Conservation (phyloP, 1,140 invertebrate species). For the Panagrolaimus sp. region DNA sequence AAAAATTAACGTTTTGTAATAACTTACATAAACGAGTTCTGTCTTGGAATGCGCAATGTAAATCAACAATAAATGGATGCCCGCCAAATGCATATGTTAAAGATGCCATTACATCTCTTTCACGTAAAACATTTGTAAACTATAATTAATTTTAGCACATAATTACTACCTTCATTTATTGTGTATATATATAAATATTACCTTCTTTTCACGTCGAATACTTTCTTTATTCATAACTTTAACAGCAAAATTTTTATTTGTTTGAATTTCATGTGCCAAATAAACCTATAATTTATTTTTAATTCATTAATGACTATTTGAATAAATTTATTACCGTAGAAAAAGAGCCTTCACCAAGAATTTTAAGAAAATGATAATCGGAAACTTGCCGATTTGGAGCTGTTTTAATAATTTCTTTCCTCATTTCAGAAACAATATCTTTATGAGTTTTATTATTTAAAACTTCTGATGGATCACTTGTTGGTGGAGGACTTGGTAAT, state of each 20-base stretch:
- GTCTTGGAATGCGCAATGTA: constrained; percentile 96
- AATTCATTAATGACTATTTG: neutral
- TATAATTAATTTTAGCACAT: neutral
- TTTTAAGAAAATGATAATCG: constrained; percentile 47
- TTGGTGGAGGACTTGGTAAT: neutral
- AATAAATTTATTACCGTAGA: constrained; percentile 69
- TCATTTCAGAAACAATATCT: neutral
- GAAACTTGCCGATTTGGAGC: constrained; percentile 27
- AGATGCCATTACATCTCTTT: constrained; percentile 75
- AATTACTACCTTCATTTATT: neutral
- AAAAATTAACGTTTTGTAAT: constrained; percentile 28
- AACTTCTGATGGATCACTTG: neutral
- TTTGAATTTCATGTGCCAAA: constrained; percentile 36
- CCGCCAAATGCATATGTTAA: constrained; percentile 53
- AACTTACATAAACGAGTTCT: constrained; percentile 74
- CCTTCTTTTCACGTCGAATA: constrained; percentile 86
- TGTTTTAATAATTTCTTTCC: neutral
- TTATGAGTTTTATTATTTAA: neutral
- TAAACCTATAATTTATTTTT: constrained; percentile 33
- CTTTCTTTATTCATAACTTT: constrained; percentile 47
- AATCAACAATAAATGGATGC: constrained; percentile 78
- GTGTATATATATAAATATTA: constrained; percentile 58
- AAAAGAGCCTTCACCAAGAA: constrained; percentile 50
- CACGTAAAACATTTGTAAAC: constrained; percentile 76
- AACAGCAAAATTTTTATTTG: constrained; percentile 44